Base-by-base conservation (phyloP, 2,888 invertebrate genomes). In the Eremobia ochroleuca region DNA sequence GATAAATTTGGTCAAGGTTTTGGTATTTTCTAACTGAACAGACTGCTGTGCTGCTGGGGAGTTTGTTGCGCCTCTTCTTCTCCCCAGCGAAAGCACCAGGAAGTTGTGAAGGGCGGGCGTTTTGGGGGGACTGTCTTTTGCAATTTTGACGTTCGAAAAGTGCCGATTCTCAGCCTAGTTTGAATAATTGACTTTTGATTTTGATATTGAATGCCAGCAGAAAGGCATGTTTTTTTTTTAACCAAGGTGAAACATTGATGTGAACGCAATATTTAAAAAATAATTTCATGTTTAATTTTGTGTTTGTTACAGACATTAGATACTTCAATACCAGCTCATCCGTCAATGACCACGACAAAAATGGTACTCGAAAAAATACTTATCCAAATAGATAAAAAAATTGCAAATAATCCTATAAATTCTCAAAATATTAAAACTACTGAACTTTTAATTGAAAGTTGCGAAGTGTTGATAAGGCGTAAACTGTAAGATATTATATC, bases 281-380 rank as follows among this genome's bases (percentile, higher is more conserved):
- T 46, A 66, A 66, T 31, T 52, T n/a, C n/a, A 18, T 31, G 34
- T 52, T 25, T 46, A 18, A 58, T 73, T 75, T 49, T 43, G 4
- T 66, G 74, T 49, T 73, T 79, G 64, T 93, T 93, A 13, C 93
- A 97, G 97, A 86, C 89, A 18, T 83, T 94, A 70, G 97, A 97
- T 83, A 89, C 93, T 4, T 95, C 96, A 1, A 94, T 96, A 81
- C 95, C 96, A n/a, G 94, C 95, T 4, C 91, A 94, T 74, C 94
- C 95, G 1, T 95, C 95, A 1, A 79, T 96, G 62, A 76, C 81
- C 3, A 94, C 95, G 2, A 96, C 96, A 43, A 88, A 92, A 77
- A 78, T 87, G 2, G 94, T 96, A 8, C 91, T 97, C 15, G 93
- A 94, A 82, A 94, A 92, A 79, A 71, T 95, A 34, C 85, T 95